phyloP scores from a whole-genome alignment of 2,113 vertebrate genomes.

The Chamaetylas fuelleborni region DNA sequence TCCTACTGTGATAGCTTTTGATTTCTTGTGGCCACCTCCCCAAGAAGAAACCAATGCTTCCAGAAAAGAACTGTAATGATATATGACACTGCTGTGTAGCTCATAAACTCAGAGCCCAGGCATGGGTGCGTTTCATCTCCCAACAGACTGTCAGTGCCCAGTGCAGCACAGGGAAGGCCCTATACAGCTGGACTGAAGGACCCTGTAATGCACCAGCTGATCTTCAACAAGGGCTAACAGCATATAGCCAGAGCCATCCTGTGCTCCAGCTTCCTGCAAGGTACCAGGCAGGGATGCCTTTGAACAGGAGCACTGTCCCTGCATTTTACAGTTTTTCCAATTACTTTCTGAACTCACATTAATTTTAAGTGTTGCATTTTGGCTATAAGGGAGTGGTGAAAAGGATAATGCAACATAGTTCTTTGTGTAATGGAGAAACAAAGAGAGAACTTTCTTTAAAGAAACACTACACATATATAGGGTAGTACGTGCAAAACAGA shows the following conservation, averaged over 20 bases:
- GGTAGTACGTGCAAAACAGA: too few relatives aligned
- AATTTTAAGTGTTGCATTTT: neutral
- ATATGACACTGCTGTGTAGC: accelerated
- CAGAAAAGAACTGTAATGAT: neutral
- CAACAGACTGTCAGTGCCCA: neutral
- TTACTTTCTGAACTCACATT: neutral
- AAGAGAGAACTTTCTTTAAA: too few relatives aligned
- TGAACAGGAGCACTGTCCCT: neutral
- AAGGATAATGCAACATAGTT: too few relatives aligned
- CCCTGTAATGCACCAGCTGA: neutral
- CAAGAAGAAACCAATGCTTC: neutral
- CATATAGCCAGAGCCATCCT: accelerated
- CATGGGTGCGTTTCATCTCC: neutral
- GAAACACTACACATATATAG: too few relatives aligned
- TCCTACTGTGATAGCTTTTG: neutral
- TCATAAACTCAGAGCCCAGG: neutral
- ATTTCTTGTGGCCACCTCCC: neutral
- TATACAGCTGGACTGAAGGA: neutral
- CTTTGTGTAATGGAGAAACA: too few relatives aligned
- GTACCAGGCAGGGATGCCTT: neutral
- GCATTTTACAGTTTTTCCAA: neutral
- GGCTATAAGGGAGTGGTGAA: too few relatives aligned
- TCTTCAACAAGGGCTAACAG: neutral
- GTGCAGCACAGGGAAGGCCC: neutral
- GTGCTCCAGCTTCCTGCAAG: neutral